phyloP scores from a whole-genome alignment of 2,113 vertebrate genomes.

The Emydocephalus ijimae region DNA sequence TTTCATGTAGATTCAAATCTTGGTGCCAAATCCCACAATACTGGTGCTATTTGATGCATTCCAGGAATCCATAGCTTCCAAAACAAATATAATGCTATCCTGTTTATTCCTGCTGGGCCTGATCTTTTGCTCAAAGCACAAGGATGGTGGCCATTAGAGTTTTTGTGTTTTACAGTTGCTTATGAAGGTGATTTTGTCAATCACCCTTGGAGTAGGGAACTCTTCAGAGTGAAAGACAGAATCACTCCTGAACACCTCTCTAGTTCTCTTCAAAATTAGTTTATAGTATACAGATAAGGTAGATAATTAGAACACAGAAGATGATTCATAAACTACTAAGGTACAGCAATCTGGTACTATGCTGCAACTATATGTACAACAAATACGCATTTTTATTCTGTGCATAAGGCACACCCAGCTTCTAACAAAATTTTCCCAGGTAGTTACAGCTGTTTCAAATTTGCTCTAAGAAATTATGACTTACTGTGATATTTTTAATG shows the following conservation, averaged over 20 bases:
- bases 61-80: background rate
- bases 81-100: background rate
- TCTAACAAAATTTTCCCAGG: background rate
- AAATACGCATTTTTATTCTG: background rate
- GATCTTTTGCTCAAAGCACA: background rate
- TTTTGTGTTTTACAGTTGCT: background rate
- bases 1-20: background rate
- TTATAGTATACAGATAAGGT: background rate
- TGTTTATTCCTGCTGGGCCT: background rate
- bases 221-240: background rate
- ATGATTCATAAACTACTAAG: background rate
- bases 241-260: background rate
- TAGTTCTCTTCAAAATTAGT: background rate
- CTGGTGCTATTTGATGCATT: background rate
- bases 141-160: background rate
- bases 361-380: background rate
- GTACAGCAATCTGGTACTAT: background rate
- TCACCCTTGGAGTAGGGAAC: background rate
- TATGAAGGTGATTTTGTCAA: background rate
- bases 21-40: background rate
- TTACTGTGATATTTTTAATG: background rate
- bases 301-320: background rate
- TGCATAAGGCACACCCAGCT: background rate
- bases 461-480: background rate
- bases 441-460: background rate